Percentiles rank a stretch among this genome's conserved stretches.
phyloP scores from a whole-genome alignment of 1,140 invertebrate species.

The Vanessa tameamea region DNA sequence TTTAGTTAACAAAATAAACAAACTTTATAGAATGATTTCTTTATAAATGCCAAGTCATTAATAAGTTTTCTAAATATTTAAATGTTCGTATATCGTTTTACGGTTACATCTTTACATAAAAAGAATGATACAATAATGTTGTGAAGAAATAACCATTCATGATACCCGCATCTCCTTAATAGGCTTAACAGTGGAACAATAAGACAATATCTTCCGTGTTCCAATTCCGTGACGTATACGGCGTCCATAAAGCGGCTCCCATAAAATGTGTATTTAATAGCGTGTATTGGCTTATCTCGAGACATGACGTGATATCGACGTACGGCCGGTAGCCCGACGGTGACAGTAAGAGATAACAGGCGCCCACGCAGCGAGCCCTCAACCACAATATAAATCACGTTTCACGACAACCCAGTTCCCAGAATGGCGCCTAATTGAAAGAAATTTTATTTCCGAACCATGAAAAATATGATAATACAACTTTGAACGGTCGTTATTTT shows the following conservation, averaged over 20 bases:
- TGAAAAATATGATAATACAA: slow-evolving; percentile 36
- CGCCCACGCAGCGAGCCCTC: slow-evolving; percentile 28
- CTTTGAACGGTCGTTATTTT: slow-evolving; percentile 34
- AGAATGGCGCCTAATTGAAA: slow-evolving; percentile 43
- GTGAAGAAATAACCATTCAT: slow-evolving; percentile 15
- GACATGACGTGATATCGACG: slow-evolving; percentile 42
- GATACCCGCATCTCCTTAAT: slow-evolving; percentile 21
- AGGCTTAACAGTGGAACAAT: slow-evolving; percentile 23
- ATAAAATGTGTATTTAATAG: slow-evolving; percentile 41
- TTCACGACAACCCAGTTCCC: slow-evolving; percentile 24
- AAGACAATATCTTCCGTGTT: slow-evolving; percentile 24
- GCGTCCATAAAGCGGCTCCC: slow-evolving; percentile 28
- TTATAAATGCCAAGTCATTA: background rate
- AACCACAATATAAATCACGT: slow-evolving; percentile 35
- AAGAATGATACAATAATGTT: background rate
- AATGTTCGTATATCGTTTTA: background rate
- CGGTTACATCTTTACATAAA: slow-evolving; percentile 2
- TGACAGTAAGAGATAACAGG: slow-evolving; percentile 38
- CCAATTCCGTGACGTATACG: slow-evolving; percentile 27
- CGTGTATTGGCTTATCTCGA: slow-evolving; percentile 40
- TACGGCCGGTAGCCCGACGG: slow-evolving; percentile 28
- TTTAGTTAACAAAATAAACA: slow-evolving; percentile 31
- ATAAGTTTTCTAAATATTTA: background rate
- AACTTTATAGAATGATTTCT: background rate
- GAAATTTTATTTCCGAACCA: slow-evolving; percentile 34